Base-by-base conservation (phyloP, 2,797 vertebrate species). In the Manis pentadactyla region DNA sequence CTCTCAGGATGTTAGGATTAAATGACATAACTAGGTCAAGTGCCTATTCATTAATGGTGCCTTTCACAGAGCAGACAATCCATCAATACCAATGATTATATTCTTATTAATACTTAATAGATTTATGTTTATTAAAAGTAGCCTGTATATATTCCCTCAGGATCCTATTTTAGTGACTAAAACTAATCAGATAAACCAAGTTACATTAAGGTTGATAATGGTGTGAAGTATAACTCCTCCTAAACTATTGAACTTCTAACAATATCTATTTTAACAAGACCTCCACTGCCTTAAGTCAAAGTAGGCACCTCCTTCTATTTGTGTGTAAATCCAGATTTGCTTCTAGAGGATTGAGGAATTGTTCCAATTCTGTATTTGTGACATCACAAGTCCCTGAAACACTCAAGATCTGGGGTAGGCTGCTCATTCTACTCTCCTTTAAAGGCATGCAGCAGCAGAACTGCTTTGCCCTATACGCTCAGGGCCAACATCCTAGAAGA, bases 321-420 rank as follows among this genome's bases (percentile, higher is more conserved):
- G n/a, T 86, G 18, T 93, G 64, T 95, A 83, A 91, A 88, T 79
- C 51, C 93, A 93, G 73, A 86, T 91, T 93, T 85, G 37, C 53
- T 92, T 96, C 77, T 93, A 90, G 6, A 94, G 69, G 68, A 82
- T 69, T 94, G 66, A 69, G 46, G 68, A 97, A 93, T 49, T 87
- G 66, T 96, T 95, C 87, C 71, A 85, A 55, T 94, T 96, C 71
- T 94, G 64, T 95, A 77, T 96, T 96, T 97, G 73, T 97, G 96
- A 97, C 96, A 97, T 97, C 96, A 96, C 89, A 96, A 97, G 46
- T 92, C 87, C 66, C 85, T 87, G 61, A 96, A 96, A 95, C 55
- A 93, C 23, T 89, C 51, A 89, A 89, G 31, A 4, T 57, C 73
- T 85, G 25, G 37, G 12, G 17, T 93, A 69, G 53, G 42, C 61